These are phyloP conservation scores for Zelostemma sp. DNA, from an alignment of 1,140 invertebrate species.

Conservation along the genomic window DNA sequence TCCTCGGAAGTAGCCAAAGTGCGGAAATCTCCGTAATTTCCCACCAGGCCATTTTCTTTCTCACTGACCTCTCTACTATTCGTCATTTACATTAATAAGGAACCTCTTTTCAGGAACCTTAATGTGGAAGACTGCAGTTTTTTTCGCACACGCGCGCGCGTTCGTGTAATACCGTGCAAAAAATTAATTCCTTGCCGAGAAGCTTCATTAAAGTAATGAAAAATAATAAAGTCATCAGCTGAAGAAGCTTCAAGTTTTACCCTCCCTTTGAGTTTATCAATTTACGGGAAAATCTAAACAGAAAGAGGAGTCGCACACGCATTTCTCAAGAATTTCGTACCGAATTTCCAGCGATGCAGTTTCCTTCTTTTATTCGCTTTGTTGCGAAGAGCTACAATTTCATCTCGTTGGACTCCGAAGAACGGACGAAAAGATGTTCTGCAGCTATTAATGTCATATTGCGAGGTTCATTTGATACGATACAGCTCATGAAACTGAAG, in stretches of 20 bases:
- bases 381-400: too few species aligned
- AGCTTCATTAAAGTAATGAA: not conserved
- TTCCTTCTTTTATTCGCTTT: too few species aligned
- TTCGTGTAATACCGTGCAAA: not conserved
- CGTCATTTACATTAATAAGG: constrained; percentile 33
- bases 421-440: too few species aligned
- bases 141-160: not conserved
- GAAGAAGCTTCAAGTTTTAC: not conserved
- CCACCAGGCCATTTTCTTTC: constrained; percentile 32
- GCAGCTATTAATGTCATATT: too few species aligned
- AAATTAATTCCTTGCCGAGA: not conserved
- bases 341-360: too few species aligned
- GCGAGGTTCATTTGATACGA: constrained; percentile 16
- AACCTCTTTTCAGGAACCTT: constrained; percentile 3
- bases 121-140: constrained; percentile 10
- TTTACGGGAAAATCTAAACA: too few species aligned
- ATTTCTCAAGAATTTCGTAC: too few species aligned
- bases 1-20: constrained; percentile 25
- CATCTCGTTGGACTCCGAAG: too few species aligned
- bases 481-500: constrained; percentile 32
- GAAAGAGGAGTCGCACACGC: too few species aligned
- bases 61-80: constrained; percentile 15
- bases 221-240: constrained; percentile 5
- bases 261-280: not conserved
- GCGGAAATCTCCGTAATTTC: constrained; percentile 41